phyloP scores from a whole-genome alignment of 2,888 invertebrate species.

The Caenorhabditis drosophilae region DNA sequence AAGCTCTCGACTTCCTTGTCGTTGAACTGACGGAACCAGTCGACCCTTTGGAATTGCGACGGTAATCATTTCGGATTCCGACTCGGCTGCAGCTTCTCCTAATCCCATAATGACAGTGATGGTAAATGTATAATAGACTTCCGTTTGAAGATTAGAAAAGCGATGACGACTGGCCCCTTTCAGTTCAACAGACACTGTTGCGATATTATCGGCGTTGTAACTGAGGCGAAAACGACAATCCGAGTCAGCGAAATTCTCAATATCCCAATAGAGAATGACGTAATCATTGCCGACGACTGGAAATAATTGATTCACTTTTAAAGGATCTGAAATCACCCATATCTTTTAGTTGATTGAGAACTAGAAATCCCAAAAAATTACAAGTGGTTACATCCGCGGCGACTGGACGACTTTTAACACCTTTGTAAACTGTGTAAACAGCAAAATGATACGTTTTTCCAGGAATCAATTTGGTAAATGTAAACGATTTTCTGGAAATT shows the following conservation, averaged over 20 bases:
- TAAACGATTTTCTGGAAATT: slow-evolving; percentile 63
- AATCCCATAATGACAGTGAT: slow-evolving; percentile 65
- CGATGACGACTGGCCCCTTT: slow-evolving; percentile 56
- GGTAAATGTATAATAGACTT: slow-evolving; percentile 67
- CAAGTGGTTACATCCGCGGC: slow-evolving; percentile 63
- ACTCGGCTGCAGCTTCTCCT: slow-evolving; percentile 60
- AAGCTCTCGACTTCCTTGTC: slow-evolving; percentile 63
- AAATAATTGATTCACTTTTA: slow-evolving; percentile 63
- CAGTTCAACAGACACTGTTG: slow-evolving; percentile 53
- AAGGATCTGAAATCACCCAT: slow-evolving; percentile 54
- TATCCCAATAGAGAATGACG: slow-evolving; percentile 63
- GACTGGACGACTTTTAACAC: slow-evolving; percentile 60
- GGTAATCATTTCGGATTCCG: slow-evolving; percentile 65
- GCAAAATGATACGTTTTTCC: slow-evolving; percentile 66
- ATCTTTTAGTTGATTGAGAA: too few relatives aligned
- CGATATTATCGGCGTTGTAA: slow-evolving; percentile 46
- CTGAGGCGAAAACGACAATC: slow-evolving; percentile 59
- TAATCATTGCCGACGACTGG: slow-evolving; percentile 66
- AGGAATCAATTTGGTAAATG: slow-evolving; percentile 67
- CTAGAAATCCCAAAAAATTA: slow-evolving; percentile 28
- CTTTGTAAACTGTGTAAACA: slow-evolving; percentile 63
- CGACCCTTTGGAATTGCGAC: slow-evolving; percentile 56
- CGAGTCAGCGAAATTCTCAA: slow-evolving; percentile 67
- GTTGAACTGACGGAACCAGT: slow-evolving; percentile 49
- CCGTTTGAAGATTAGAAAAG: slow-evolving; percentile 58